Evolutionary conservation across 1,140 invertebrate genomes (phyloP).

Genomic region (Pachyrhynchus sulphureomaculatus): DNA sequence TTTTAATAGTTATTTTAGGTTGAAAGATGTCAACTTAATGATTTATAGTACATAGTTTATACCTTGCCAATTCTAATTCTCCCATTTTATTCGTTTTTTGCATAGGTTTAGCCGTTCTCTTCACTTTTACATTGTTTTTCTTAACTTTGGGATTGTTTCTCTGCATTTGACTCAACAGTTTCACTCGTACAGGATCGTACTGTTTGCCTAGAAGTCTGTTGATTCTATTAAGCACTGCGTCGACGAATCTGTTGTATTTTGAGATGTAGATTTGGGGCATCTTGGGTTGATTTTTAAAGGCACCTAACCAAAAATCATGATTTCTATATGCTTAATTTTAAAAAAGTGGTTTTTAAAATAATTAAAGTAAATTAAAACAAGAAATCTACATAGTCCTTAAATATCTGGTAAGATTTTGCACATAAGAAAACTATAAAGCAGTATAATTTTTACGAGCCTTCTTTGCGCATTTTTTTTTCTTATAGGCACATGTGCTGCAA

Average conservation of each 20-base stretch:
- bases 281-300: constrained; percentile 38
- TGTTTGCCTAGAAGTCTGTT: constrained; percentile 73
- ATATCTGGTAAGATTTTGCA: too few relatives aligned
- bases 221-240: constrained; percentile 75
- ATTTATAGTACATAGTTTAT: too few relatives aligned
- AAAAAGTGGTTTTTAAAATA: too few relatives aligned
- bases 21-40: too few relatives aligned
- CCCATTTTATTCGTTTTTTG: constrained; percentile 39
- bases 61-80: constrained; percentile 31
- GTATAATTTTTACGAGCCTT: too few relatives aligned
- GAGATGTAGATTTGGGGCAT: constrained; percentile 70
- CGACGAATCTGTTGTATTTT: constrained; percentile 81
- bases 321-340: too few relatives aligned
- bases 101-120: neutral
- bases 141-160: constrained; percentile 48
- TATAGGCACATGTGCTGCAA: too few relatives aligned
- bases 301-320: constrained; percentile 29
- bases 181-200: constrained; percentile 80
- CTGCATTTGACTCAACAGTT: constrained; percentile 63
- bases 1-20: too few relatives aligned
- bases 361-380: too few relatives aligned
- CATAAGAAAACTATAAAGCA: too few relatives aligned
- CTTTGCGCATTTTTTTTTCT: too few relatives aligned
- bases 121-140: constrained; percentile 3
- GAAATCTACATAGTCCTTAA: too few relatives aligned